Base-by-base conservation (phyloP, 35 echinoderm and acorn worm genomes). In the Ophiothrix spiculata region DNA sequence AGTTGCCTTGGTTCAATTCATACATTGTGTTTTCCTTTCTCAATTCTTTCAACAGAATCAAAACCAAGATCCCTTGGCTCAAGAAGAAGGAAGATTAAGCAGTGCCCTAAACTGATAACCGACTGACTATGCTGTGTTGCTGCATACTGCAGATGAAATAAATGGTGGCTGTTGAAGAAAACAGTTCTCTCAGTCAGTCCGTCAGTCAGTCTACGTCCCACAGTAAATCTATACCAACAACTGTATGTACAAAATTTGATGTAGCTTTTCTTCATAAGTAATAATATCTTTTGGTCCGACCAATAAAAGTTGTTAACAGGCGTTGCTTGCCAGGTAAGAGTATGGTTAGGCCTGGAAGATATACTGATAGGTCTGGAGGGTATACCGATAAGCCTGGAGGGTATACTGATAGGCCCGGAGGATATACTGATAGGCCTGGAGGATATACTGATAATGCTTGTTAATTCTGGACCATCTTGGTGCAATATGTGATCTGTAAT, bases 61-160 rank as follows among this genome's bases (percentile, higher is more conserved):
- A 83, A 80, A 84, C 88, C 88, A 90, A 90, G 88, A 90, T 90
- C 81, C 88, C 88, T 4, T 90, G 88, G 88, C 75, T 90, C 64
- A 90, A 90, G 81, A 90, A 90, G 88, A 90, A 90, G 84, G 88
- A 90, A 49, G 88, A 90, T 39, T 90, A 90, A 84, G 77, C 17
- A 69, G 60, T 25, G 60, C 60, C 60, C 8, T 69, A 19, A 49
- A 49, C 19, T 49, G 6, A 19, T 28, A 69, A 28, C 60, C 29
- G 60, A 28, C 60, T 69, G 60, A 15, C 4, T 2, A n/a, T 69
- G 60, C 60, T 69, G 17, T 28, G 29, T 69, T 69, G 60, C 60
- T n/a, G 16, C 60, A n/a, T 25, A 28, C 17, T 69, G 60, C 29
- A 25, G 60, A 28, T 69, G 17, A 28, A 28, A 25, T 10, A 19